Evolutionary conservation across 2,113 vertebrate genomes (phyloP).

Genomic region (Pterophyllum scalare): DNA sequence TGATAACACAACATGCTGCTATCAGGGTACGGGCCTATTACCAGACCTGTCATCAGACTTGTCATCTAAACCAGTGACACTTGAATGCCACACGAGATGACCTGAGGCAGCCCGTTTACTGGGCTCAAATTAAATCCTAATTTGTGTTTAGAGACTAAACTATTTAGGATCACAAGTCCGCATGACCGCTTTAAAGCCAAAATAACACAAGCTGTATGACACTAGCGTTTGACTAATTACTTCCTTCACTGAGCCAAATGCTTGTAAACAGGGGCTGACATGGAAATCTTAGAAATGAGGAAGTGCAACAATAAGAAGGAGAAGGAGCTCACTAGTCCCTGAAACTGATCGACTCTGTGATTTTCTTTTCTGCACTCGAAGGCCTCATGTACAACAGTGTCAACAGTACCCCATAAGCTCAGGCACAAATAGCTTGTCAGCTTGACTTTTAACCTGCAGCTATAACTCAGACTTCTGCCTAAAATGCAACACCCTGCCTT

Average conservation of each 20-base stretch:
- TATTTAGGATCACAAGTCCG: conserved; percentile 40
- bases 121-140: conserved; percentile 56
- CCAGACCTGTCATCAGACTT: conserved; percentile 30
- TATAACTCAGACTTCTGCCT: conserved; percentile 40
- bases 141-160: conserved; percentile 52
- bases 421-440: conserved; percentile 54
- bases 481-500: conserved; percentile 22
- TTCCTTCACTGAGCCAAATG: conserved; percentile 24
- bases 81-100: conserved; percentile 3
- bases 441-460: conserved; percentile 66
- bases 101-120: conserved; percentile 29
- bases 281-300: conserved; percentile 55
- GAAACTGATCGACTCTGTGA: conserved; percentile 45
- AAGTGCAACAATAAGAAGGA: conserved; percentile 36
- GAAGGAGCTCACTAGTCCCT: conserved; percentile 7
- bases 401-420: conserved; percentile 38
- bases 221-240: conserved; percentile 46
- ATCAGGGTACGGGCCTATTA: conserved; percentile 1
- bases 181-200: neutral
- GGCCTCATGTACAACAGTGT: conserved; percentile 45
- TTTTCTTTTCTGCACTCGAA: conserved; percentile 45
- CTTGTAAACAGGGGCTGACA: conserved; percentile 17
- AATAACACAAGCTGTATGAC: conserved; percentile 11
- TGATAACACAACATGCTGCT: conserved; percentile 26
- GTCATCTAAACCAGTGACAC: conserved; percentile 37